Base-by-base conservation (phyloP, 35 echinoderm and acorn worm species). In the Apostichopus parvimensis region DNA sequence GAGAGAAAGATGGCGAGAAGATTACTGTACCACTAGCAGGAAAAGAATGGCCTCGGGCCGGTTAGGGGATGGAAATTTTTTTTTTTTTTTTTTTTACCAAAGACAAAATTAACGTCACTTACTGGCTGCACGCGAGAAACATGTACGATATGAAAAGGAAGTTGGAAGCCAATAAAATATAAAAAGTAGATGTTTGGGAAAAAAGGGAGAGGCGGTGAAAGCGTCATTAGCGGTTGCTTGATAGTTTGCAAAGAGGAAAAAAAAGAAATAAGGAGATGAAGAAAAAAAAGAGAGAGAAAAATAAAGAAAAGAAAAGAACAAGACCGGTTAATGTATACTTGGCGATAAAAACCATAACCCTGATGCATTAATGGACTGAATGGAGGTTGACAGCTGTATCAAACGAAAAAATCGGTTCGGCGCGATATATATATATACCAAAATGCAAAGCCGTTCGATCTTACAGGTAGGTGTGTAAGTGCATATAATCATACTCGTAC, bases 91-190 rank as follows among this genome's bases (percentile, higher is more conserved):
- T 82, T 82, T 82, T 82, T 82, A 45, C n/a, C 45, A 82, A 82
- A 56, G 55, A 45, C 79, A 82, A 82, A 82, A 82, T 82, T 82
- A 82, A 82, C 45, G 79, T 82, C 79, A 82, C 45, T 45, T 82
- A 55, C 45, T 82, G 52, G 54, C 34, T 45, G 79, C 55, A 82
- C 79, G 34, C 18, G 79, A 34, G 79, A 82, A 82, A 82, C 79
- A 82, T 82, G 79, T 57, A 55, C 54, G 34, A 82, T 54, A 82
- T 82, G 25, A 82, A 82, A 55, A 56, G 54, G 52, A 82, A 17
- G 1, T 82, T 45, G 79, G 14, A 82, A 18, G 11, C 64, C 64
- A 68, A 68, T 68, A 68, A 68, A 68, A 68, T 18, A 68, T 68
- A 18, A 9, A 68, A 68, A 68, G 64, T 9, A 68, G 64, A 68